A percentile compares a stretch with the other conserved stretches of the same genome.
Evolutionary conservation across 2,888 invertebrate species (phyloP).

Genomic region (Ochlodes sylvanus): DNA sequence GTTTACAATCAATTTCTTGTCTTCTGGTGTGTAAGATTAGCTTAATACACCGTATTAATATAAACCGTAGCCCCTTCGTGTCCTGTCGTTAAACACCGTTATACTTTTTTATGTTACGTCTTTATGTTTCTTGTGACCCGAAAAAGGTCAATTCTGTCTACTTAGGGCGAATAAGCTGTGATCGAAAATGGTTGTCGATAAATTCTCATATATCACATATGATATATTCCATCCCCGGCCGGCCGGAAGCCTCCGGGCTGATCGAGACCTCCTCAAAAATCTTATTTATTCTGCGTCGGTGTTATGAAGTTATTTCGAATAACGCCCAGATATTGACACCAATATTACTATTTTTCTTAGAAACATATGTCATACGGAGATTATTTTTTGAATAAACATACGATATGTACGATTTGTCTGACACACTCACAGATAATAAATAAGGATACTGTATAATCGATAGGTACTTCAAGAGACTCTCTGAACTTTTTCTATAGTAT

Average conservation of each 20-base stretch:
- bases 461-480: no score
- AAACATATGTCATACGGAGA: neutral
- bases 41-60: no score
- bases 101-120: neutral
- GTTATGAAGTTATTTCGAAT: conserved; percentile 27
- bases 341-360: conserved; percentile 26
- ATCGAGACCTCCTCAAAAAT: conserved; percentile 30
- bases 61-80: neutral
- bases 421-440: no score
- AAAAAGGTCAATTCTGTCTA: conserved; percentile 3
- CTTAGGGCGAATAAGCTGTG: conserved; percentile 1
- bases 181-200: conserved; percentile 25
- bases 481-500: no score
- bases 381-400: neutral
- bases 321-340: conserved; percentile 13
- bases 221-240: conserved; percentile 10
- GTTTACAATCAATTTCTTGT: no score
- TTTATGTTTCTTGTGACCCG: neutral
- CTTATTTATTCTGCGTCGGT: conserved; percentile 26
- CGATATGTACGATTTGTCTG: no score
- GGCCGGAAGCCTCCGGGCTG: conserved; percentile 29
- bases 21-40: no score
- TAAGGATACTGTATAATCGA: no score
- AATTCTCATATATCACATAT: conserved; percentile 34
- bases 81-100: neutral